Evolutionary conservation across 23 tunicate species (phyloP).

Genomic region (Trididemnum clinides): DNA sequence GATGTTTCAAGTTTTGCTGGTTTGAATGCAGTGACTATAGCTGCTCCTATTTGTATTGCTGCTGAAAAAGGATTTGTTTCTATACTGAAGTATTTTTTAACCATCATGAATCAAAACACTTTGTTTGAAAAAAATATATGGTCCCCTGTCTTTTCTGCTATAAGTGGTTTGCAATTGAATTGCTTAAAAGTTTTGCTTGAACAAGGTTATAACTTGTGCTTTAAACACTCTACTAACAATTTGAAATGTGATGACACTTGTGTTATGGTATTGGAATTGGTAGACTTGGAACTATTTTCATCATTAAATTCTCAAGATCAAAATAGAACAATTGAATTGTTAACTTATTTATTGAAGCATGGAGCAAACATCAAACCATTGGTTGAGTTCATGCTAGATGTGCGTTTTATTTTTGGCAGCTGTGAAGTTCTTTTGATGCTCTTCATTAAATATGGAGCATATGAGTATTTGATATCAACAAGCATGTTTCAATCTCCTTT

Average conservation of each 20-base stretch:
- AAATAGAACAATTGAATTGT: background rate
- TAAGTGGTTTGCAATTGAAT: background rate
- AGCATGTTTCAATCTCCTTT: no score
- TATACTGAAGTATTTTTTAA: background rate
- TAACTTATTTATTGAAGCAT: background rate
- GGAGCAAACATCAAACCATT: background rate
- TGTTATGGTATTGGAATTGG: no score
- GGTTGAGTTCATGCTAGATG: no score
- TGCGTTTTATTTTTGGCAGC: no score
- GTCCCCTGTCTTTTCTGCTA: constrained; percentile 38
- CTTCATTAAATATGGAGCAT: no score
- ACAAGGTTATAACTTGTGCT: background rate
- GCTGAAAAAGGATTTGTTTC: constrained; percentile 9
- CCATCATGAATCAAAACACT: background rate
- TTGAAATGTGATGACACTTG: no score
- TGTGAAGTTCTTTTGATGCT: no score
- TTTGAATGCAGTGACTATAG: background rate
- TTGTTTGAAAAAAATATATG: background rate
- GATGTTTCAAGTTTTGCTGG: background rate
- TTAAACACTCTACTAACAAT: no score
- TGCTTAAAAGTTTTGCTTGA: constrained; percentile 29
- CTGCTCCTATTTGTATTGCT: constrained; percentile 42
- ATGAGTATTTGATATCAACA: no score
- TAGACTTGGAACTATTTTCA: background rate
- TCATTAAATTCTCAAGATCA: background rate